Conservation (phyloP, 2,113 vertebrate species). For the Meleagris gallopavo region DNA sequence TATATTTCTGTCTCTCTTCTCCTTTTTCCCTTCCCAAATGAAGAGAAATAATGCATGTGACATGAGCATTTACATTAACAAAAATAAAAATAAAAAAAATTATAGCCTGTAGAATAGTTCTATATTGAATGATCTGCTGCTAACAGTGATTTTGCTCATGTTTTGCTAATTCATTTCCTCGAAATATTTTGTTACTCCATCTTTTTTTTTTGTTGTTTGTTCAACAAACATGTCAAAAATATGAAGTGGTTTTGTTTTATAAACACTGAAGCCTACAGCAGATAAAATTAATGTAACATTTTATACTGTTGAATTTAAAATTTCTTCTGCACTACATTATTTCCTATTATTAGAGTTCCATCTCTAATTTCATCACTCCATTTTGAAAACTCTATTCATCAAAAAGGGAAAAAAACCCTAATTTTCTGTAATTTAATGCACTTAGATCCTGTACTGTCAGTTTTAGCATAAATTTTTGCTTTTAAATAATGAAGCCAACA, state of each 20-base stretch:
- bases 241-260: background rate
- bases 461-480: background rate
- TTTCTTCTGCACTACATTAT: background rate
- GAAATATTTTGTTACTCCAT: background rate
- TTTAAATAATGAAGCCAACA: background rate
- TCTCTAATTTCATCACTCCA: background rate
- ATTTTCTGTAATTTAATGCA: background rate
- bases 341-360: background rate
- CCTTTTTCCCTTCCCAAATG: background rate
- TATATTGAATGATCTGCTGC: constrained; percentile 17
- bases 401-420: background rate
- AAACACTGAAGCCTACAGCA: background rate
- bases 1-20: background rate
- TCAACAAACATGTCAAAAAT: background rate
- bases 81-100: background rate
- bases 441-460: background rate
- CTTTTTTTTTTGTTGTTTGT: background rate
- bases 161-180: background rate
- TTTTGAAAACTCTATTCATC: background rate
- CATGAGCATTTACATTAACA: background rate
- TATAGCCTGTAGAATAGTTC: background rate
- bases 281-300: background rate
- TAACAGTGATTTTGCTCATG: background rate
- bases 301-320: background rate
- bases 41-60: background rate